Evolutionary conservation across 2,888 invertebrate genomes (phyloP), one percentile per base, ranked within the genome.

Genomic region (Chrysomela aeneicollis): DNA sequence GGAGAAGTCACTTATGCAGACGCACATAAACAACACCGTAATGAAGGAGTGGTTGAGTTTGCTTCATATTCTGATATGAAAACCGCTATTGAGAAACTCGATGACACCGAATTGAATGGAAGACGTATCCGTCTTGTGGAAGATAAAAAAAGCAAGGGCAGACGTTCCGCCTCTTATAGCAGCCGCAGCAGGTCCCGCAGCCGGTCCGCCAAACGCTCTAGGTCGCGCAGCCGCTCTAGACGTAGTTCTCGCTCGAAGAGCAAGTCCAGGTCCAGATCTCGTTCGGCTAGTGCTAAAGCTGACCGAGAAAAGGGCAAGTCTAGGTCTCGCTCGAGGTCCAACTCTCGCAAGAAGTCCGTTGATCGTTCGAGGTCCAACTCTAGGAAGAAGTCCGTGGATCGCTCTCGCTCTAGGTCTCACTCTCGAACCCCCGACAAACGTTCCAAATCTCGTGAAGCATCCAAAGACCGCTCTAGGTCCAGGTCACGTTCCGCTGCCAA

Each of bases 1-100:
- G 98, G 98, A 70, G 99, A 99, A 87, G 98, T 99, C 2, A 98
- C 98, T 30, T 99, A 97, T 83, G 98, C 99, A 75, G 99, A 91
- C 84, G 99, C 98, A 17, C 98, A 99, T 81, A 97, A 97, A 81
- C 93, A 95, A 78, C 91, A 93, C 74, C 90, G 94, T 74, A 98
- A 98, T 85, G 95, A 95, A 85, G 95, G 95, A 54, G 94, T 98
- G 76, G 98, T 99, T 8, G 98, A 99, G 82, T 99, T 99, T 84
- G 94, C 97, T 18, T 92, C 94, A 0, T 91, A 92, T 80, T 92
- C 94, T 3, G 99, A 98, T 83, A 91, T 99, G 92, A 95, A 95
- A 82, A 95, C 94, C 67, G 98, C 98, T 0, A 89, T 99, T 75
- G 97, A 98, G 78, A 98, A 98, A 82, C 85, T 98, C 75, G 97